Percentiles rank a stretch among this genome's conserved stretches.
Evolutionary conservation across 2,888 invertebrate genomes (phyloP).

Genomic region (Gari tellinella): DNA sequence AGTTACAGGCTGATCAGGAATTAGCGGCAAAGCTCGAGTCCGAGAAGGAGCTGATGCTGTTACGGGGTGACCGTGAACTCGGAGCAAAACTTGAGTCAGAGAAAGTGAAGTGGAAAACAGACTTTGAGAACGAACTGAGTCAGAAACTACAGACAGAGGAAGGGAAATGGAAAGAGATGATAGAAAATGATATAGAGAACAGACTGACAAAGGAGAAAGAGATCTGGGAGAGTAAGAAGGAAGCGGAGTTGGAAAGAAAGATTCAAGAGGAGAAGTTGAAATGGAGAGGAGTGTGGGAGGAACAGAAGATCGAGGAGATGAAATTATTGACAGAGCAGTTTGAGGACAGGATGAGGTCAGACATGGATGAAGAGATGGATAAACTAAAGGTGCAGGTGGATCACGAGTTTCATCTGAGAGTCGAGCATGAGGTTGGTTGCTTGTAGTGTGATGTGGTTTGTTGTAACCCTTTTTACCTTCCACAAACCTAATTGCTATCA

Average conservation of each 20-base stretch:
- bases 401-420: conserved; percentile 40
- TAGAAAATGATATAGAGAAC: conserved; percentile 50
- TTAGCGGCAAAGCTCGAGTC: conserved; percentile 39
- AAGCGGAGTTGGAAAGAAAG: conserved; percentile 22
- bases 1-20: no score
- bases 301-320: conserved; percentile 48
- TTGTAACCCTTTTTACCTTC: not conserved
- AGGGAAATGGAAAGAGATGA: conserved; percentile 54
- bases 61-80: conserved; percentile 51
- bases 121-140: conserved; percentile 59
- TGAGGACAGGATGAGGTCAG: conserved; percentile 33
- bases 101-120: conserved; percentile 61
- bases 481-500: not conserved
- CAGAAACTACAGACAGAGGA: conserved; percentile 52
- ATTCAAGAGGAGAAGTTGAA: conserved; percentile 32
- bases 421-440: conserved; percentile 57
- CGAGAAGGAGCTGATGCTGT: conserved; percentile 41
- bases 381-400: conserved; percentile 43
- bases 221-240: conserved; percentile 31
- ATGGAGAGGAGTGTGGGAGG: conserved; percentile 26
- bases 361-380: conserved; percentile 53
- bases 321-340: conserved; percentile 28
- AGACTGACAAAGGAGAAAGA: conserved; percentile 47
- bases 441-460: conserved; percentile 1
- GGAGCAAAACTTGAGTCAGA: conserved; percentile 57